Evolutionary conservation across 2,888 invertebrate species (phyloP), one percentile per base, ranked within the genome.

Genomic region (Limnephilus lunatus): DNA sequence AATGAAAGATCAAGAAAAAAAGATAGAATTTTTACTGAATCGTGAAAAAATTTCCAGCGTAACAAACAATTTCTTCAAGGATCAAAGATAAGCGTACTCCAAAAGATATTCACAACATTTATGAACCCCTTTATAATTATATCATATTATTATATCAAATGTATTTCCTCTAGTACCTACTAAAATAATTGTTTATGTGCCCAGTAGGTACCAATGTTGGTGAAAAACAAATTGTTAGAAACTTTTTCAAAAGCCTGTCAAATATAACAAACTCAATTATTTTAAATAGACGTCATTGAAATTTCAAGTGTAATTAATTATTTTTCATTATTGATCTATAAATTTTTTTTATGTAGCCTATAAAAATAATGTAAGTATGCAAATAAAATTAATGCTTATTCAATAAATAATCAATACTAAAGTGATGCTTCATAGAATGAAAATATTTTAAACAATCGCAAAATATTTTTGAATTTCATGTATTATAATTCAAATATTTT

Each of bases 11-110:
- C 32, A 68, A 68, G 12, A 25, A 85, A 85, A 85, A 44, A 39
- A 85, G 25, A 35, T 39, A 35, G 85, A 85, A 39, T 85, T 85
- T 39, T 12, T 85, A 85, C n/a, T 85, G n/a, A 85, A 85, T 44
- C 39, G 85, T 32, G 85, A 85, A n/a, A 85, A 85, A 85, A 85
- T 85, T 9, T 85, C 85, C 14, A 85, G 82, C 68, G 25, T 68
- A 25, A 68, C 68, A 68, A 68, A 68, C 68, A 68, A 68, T 68
- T 68, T 68, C 25, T 68, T 68, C n/a, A 68, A 68, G 25, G 68
- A 68, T 9, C 68, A 68, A 68, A 68, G 9, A 68, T 68, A 68
- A 68, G 25, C 68, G 68, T n/a, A 25, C 68, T 25, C 9, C 25
- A 68, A 25, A 68, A 68, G 25, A 68, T 68, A 68, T 25, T 25